Percentiles rank a stretch among this genome's conserved stretches.
Conservation (phyloP, 2,113 vertebrate genomes). For the Mormyrus iriodes region DNA sequence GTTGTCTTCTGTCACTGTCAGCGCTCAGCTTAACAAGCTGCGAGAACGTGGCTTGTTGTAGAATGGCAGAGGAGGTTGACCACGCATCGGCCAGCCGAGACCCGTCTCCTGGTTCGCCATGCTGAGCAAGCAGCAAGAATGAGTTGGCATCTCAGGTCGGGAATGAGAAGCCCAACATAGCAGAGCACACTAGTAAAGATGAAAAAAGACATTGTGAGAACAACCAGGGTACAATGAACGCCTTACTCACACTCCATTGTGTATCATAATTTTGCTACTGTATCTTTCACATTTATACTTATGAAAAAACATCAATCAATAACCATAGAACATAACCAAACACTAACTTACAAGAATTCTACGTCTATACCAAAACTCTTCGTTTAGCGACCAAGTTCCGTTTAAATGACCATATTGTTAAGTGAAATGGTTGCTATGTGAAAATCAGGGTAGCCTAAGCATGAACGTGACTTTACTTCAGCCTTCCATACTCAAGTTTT, state of each 20-base stretch:
- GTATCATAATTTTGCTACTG: not conserved
- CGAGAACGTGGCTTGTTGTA: slow-evolving; percentile 44
- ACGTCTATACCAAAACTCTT: not conserved
- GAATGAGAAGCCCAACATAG: not conserved
- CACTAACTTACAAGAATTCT: not conserved
- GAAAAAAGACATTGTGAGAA: not conserved
- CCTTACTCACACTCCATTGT: not conserved
- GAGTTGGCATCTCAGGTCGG: not conserved
- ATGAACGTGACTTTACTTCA: not conserved
- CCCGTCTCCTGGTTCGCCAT: slow-evolving; percentile 28
- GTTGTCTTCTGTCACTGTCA: slow-evolving; percentile 70
- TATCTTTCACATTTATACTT: not conserved
- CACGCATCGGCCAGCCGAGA: slow-evolving; percentile 38
- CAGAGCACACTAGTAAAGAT: not conserved
- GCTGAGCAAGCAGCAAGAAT: not conserved
- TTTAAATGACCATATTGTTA: not conserved
- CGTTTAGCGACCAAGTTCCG: not conserved
- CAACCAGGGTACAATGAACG: not conserved
- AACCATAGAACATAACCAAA: not conserved
- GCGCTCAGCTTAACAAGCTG: slow-evolving; percentile 44
- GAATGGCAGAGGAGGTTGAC: slow-evolving; percentile 16
- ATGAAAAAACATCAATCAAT: not conserved
- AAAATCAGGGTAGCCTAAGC: not conserved
- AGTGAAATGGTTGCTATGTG: not conserved
- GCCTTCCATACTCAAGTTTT: not conserved